phyloP scores from a whole-genome alignment of 2,888 invertebrate species.

The Electrophaes corylata region DNA sequence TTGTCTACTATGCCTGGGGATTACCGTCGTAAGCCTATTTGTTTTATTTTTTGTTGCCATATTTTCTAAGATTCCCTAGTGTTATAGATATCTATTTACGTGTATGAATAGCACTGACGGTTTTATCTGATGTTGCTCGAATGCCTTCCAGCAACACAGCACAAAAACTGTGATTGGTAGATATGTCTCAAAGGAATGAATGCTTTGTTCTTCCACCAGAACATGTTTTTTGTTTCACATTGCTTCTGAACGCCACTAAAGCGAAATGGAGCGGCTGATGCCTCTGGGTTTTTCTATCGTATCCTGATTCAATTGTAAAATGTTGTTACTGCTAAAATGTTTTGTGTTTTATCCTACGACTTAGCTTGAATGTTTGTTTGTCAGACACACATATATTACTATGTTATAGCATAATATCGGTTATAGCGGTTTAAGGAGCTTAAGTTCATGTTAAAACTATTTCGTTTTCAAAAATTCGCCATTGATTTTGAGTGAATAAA shows the following conservation, averaged over 20 bases:
- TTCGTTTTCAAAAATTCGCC: too few relatives aligned
- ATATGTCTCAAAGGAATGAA: constrained; percentile 35
- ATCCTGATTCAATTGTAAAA: constrained; percentile 27
- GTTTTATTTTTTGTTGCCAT: too few relatives aligned
- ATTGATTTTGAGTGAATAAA: too few relatives aligned
- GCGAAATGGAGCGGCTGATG: constrained; percentile 32
- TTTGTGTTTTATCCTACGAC: background rate
- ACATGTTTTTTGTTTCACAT: constrained; percentile 27
- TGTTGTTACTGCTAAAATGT: constrained; percentile 5
- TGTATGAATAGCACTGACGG: background rate
- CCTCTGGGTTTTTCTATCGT: constrained; percentile 16
- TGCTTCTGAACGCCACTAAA: constrained; percentile 32
- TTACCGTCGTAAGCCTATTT: too few relatives aligned
- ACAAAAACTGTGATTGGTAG: constrained; percentile 36
- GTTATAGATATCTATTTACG: too few relatives aligned
- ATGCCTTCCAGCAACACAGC: constrained; percentile 2
- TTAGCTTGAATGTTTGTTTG: background rate
- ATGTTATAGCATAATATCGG: too few relatives aligned
- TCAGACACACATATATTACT: too few relatives aligned
- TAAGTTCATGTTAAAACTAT: too few relatives aligned
- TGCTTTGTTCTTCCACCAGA: constrained; percentile 28
- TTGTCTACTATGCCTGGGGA: too few relatives aligned
- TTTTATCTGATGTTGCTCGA: background rate
- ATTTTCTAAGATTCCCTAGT: too few relatives aligned
- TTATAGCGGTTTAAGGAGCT: too few relatives aligned